Conservation (phyloP, 2,113 vertebrate genomes). For the Paramormyrops kingsleyae region DNA sequence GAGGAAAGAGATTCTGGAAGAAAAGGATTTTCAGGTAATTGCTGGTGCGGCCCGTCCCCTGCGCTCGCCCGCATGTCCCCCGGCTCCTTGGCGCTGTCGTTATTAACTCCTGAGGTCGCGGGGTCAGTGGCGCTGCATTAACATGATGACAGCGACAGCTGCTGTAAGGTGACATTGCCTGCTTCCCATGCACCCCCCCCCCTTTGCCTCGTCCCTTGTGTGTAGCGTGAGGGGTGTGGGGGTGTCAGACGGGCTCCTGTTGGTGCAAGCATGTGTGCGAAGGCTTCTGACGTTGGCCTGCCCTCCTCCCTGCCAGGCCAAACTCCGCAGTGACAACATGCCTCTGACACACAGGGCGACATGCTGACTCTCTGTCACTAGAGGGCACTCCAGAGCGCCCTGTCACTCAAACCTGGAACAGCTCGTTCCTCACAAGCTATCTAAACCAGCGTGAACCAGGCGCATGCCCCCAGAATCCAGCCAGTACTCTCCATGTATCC, state of each 20-base stretch:
- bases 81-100: neutral
- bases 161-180: conserved; percentile 30
- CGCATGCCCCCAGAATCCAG: neutral
- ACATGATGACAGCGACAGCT: conserved; percentile 24
- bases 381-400: neutral
- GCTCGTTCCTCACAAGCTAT: neutral
- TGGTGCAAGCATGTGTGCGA: neutral
- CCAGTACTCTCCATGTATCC: neutral
- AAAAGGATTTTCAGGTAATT: conserved; percentile 85
- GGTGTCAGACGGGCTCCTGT: neutral
- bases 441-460: neutral
- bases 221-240: neutral
- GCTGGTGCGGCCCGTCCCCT: neutral
- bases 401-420: neutral
- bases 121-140: conserved; percentile 17
- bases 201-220: neutral
- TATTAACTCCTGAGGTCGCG: conserved; percentile 14
- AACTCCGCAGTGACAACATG: neutral
- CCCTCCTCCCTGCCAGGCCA: neutral
- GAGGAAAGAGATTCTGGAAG: conserved; percentile 89
- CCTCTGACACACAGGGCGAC: neutral
- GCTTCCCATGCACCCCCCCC: neutral
- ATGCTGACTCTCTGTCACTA: neutral
- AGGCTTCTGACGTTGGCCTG: neutral
- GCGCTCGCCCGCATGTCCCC: neutral